phyloP scores from a whole-genome alignment of 2,888 invertebrate genomes.

The Machimus atricapillus region DNA sequence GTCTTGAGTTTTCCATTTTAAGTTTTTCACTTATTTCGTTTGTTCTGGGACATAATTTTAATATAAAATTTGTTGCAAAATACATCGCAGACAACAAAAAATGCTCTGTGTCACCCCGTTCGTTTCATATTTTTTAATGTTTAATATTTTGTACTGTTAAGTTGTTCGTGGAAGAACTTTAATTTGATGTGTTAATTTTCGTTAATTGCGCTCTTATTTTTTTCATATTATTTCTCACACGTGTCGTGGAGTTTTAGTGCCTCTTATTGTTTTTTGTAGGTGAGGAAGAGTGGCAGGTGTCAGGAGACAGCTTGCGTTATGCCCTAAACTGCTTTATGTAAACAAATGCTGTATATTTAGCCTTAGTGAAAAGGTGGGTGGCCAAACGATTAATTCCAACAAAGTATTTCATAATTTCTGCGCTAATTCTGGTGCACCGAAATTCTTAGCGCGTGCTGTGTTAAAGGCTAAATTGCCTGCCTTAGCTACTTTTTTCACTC shows the following conservation, averaged over 20 bases:
- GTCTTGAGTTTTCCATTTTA: constrained; percentile 27
- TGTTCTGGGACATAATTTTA: neutral
- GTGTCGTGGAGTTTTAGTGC: neutral
- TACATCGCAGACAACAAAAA: neutral
- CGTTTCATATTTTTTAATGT: neutral
- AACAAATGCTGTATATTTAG: constrained; percentile 7
- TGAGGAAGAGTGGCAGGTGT: constrained; percentile 10
- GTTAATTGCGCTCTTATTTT: neutral
- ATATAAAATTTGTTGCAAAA: neutral
- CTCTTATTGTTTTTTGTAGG: neutral
- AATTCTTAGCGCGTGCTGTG: neutral
- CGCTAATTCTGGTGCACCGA: neutral
- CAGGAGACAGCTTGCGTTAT: neutral
- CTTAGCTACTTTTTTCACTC: neutral
- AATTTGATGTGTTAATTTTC: neutral
- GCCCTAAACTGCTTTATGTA: constrained; percentile 1
- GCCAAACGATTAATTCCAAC: neutral
- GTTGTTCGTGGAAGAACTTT: constrained; percentile 11
- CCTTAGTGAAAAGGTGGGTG: constrained; percentile 7
- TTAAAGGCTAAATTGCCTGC: neutral
- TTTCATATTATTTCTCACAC: neutral
- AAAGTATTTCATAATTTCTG: constrained; percentile 15
- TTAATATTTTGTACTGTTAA: neutral
- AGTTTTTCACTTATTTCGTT: constrained; percentile 31
- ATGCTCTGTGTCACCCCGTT: neutral